These are phyloP conservation scores for Coregonus suidteri DNA, from an alignment of 2,797 vertebrate genomes.

Conservation along the genomic window DNA sequence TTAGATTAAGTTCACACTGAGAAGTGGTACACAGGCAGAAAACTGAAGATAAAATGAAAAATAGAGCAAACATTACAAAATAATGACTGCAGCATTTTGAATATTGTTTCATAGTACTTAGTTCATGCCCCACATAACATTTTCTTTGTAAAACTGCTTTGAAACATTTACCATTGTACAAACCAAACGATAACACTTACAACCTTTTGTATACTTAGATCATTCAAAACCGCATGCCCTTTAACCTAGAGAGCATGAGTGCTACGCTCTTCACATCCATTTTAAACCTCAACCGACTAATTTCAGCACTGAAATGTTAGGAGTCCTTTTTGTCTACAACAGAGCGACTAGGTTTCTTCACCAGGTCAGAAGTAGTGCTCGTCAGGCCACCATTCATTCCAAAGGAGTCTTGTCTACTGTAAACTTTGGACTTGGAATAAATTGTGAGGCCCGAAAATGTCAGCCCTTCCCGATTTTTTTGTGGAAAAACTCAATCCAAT, in stretches of 20 bases:
- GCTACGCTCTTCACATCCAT: not conserved
- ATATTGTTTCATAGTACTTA: constrained; percentile 29
- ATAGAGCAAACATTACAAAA: constrained; percentile 8
- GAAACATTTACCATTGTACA: constrained; percentile 41
- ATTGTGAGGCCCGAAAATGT: constrained; percentile 15
- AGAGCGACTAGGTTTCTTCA: constrained; percentile 41
- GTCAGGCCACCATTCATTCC: constrained; percentile 40
- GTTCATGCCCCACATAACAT: constrained; percentile 49
- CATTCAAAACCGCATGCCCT: not conserved
- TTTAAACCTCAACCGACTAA: constrained; percentile 19
- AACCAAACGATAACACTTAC: constrained; percentile 48
- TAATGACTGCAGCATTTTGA: constrained; percentile 40
- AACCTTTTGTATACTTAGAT: constrained; percentile 39
- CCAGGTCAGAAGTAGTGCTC: constrained; percentile 43
- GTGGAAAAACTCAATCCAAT: constrained; percentile 41
- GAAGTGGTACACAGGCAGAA: constrained; percentile 48
- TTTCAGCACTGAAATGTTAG: constrained; percentile 63
- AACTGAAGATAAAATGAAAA: constrained; percentile 24
- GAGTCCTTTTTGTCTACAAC: not conserved
- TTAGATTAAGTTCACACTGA: constrained; percentile 47
- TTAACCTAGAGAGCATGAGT: constrained; percentile 28
- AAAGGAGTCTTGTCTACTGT: constrained; percentile 45
- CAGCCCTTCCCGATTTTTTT: constrained; percentile 26
- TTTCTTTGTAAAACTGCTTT: constrained; percentile 33
- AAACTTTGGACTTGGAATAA: constrained; percentile 46